Evolutionary conservation across 2,797 vertebrate genomes (phyloP).

Genomic region (Argyrosomus regius): DNA sequence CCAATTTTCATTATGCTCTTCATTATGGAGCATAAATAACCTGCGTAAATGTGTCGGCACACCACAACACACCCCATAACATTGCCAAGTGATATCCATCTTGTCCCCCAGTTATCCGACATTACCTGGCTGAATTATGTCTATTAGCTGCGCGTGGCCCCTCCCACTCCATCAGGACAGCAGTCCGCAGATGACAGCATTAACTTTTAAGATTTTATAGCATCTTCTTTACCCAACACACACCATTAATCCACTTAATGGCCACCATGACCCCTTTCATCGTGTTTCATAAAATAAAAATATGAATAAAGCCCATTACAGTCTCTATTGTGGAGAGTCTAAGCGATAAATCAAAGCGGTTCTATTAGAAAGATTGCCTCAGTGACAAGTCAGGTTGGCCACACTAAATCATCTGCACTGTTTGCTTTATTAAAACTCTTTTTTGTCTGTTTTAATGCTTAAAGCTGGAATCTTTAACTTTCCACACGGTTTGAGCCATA

Average conservation of each 20-base stretch:
- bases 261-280: constrained; percentile 87
- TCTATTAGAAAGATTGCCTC: constrained; percentile 83
- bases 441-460: constrained; percentile 55
- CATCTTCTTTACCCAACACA: constrained; percentile 88
- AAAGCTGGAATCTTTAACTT: constrained; percentile 54
- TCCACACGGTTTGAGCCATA: constrained; percentile 32
- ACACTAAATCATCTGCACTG: constrained; percentile 70
- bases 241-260: constrained; percentile 87
- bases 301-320: constrained; percentile 88
- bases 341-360: constrained; percentile 77
- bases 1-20: constrained; percentile 90
- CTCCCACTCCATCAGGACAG: constrained; percentile 82
- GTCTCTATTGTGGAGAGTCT: constrained; percentile 83
- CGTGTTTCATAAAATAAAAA: constrained; percentile 89
- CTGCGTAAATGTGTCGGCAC: constrained; percentile 83
- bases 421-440: constrained; percentile 74
- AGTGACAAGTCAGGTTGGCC: constrained; percentile 72
- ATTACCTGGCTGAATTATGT: constrained; percentile 88
- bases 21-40: constrained; percentile 89
- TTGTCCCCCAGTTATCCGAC: constrained; percentile 81
- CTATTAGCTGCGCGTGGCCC: constrained; percentile 79
- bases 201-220: constrained; percentile 88
- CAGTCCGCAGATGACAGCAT: constrained; percentile 82
- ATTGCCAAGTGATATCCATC: constrained; percentile 86
- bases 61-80: constrained; percentile 80